Conservation (phyloP, 2,113 vertebrate species). For the Brachyhypopomus gauderio region DNA sequence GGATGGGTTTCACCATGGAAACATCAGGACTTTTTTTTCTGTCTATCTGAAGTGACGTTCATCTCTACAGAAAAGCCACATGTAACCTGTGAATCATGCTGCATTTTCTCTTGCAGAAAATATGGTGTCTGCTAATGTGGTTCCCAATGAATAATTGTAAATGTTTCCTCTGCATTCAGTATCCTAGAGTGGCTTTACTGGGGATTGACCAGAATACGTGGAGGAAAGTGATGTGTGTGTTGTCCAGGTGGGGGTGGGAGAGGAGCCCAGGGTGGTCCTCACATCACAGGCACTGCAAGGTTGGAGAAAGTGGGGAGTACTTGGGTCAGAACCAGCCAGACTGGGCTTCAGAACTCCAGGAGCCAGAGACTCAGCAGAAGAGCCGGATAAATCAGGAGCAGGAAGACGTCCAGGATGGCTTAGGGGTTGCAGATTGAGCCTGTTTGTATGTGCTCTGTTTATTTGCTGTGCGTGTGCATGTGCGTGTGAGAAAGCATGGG, state of each 20-base stretch:
- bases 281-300: constrained; percentile 61
- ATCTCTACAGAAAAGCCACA: background rate
- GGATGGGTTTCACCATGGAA: too few species aligned
- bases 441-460: background rate
- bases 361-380: constrained; percentile 64
- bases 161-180: background rate
- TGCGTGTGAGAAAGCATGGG: background rate
- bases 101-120: background rate
- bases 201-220: background rate
- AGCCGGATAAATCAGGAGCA: constrained; percentile 67
- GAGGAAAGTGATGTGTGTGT: constrained; percentile 24
- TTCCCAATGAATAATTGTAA: background rate
- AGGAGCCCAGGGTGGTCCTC: constrained; percentile 53
- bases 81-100: background rate
- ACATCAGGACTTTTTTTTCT: background rate
- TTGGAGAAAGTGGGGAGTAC: constrained; percentile 64
- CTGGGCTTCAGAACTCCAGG: constrained; percentile 47
- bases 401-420: constrained; percentile 20
- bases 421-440: constrained; percentile 11
- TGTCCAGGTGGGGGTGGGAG: constrained; percentile 25
- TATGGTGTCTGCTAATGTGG: background rate
- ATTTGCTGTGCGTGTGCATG: background rate
- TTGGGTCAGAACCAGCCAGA: constrained; percentile 60
- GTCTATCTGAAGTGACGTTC: background rate
- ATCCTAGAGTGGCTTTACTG: background rate